Base-by-base conservation (phyloP, 1,140 invertebrate species). In the Bombus pascuorum region DNA sequence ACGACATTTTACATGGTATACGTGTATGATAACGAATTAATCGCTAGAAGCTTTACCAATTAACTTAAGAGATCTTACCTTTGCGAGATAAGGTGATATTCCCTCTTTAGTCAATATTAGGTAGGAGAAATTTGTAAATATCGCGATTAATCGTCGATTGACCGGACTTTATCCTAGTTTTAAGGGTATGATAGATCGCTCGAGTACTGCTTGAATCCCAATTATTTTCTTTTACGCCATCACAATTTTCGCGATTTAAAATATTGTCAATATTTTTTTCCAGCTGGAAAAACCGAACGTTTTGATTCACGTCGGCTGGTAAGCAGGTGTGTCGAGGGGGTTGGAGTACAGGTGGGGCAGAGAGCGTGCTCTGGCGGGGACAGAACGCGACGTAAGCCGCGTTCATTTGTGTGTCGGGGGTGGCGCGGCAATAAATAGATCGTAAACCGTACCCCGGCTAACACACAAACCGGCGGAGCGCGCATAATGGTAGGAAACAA, bases 401-500 rank as follows among this genome's bases (percentile, higher is more conserved):
- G 90, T 91, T 93, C 89, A 90, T 91, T 91, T 68, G 84, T 85
- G 88, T 76, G 79, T 74, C 39, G 65, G 84, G 81, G 91, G 86
- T 87, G 91, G 90, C 80, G 91, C 83, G 91, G 93, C 93, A 94
- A 95, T 95, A 95, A 95, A 95, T 95, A 95, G 93, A 95, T 95
- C 94, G 93, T 95, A 95, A 95, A 95, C 92, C 89, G 92, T 94
- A 93, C 93, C 93, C 42, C 86, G 85, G 91, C 92, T 94, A 94
- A 95, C 94, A 94, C 93, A 93, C 94, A 93, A 95, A 93, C 94
- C 93, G 93, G 92, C 93, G 94, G 93, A 95, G 95, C 93, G 94
- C 94, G 94, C 94, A 95, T 95, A 95, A 95, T 95, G 93, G 95
- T 94, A 94, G 95, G 94, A 95, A 95, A 95, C 95, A 95, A 95